phyloP scores from a whole-genome alignment of 2,888 invertebrate genomes.

The Drosophila histrio region DNA sequence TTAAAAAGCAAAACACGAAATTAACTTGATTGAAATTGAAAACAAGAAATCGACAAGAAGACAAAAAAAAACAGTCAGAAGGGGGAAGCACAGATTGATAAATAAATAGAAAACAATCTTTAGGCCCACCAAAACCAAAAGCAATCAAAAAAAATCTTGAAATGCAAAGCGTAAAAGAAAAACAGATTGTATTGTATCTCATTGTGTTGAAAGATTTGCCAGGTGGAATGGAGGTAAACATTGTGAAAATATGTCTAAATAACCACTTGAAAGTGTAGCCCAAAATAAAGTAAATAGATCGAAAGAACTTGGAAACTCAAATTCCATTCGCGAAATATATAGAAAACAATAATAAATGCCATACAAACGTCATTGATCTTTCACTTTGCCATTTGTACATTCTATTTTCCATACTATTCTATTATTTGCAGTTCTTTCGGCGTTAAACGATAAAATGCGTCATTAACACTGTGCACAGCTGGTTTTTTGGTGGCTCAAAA shows the following conservation, averaged over 20 bases:
- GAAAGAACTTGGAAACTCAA: neutral
- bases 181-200: neutral
- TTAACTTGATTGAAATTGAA: conserved; percentile 47
- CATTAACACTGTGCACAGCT: conserved; percentile 30
- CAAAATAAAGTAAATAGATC: neutral
- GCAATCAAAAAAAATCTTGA: neutral
- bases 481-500: conserved; percentile 4
- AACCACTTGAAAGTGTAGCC: neutral
- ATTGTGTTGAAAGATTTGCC: conserved; percentile 6
- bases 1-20: conserved; percentile 56
- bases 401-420: neutral
- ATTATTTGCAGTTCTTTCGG: neutral
- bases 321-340: neutral
- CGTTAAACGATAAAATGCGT: conserved; percentile 24
- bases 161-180: neutral
- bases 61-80: neutral
- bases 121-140: neutral
- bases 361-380: conserved; percentile 15
- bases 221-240: neutral
- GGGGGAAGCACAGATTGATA: neutral
- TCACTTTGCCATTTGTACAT: neutral
- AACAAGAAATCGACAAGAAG: neutral
- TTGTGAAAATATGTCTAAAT: neutral
- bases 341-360: neutral
- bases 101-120: neutral